Evolutionary conservation across 2,888 invertebrate genomes (phyloP), one percentile per base, ranked within the genome.

Genomic region (Elaeidobius kamerunicus): DNA sequence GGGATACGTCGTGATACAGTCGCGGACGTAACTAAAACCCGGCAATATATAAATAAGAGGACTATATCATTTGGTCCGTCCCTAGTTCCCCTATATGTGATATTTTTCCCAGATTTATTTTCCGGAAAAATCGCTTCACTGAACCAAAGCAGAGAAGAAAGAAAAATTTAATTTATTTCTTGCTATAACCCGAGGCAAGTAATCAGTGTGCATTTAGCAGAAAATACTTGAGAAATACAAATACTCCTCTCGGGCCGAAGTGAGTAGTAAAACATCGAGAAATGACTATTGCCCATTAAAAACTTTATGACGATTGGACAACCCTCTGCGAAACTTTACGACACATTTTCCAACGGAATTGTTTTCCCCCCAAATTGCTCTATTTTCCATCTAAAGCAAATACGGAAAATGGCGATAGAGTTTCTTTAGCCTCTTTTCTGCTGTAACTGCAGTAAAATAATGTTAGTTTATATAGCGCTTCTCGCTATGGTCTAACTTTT

Each of bases 221-320:
- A 51, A 57, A 57, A 55, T 57, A 51, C 57, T 57, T 55, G 55
- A 57, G 57, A 55, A 57, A 57, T 57, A 49, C 55, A 57, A 51
- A 55, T 57, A 54, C 46, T 47, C 57, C 57, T 58, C 56, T 56
- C 48, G 39, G 48, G 58, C 57, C 63, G 58, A 61, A 62, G 63
- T 58, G 59, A 60, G 61, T 60, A 63, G 60, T 64, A 64, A 65
- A 65, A 65, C 60, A 63, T 62, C 62, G 58, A 61, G 65, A 61
- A 65, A 65, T 61, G 60, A 61, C 61, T 63, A 64, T 65, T 61
- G 63, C 62, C 65, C 66, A 64, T 66, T 63, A 65, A 64, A 58
- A 56, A 56, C 60, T 66, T 66, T 65, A 66, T 63, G 64, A 63
- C 63, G 62, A 66, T 66, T 64, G 65, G 66, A 63, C 65, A 62